These are phyloP conservation scores for Pseudotriccus pelzelni DNA, from an alignment of 2,797 vertebrate genomes.

Conservation along the genomic window DNA sequence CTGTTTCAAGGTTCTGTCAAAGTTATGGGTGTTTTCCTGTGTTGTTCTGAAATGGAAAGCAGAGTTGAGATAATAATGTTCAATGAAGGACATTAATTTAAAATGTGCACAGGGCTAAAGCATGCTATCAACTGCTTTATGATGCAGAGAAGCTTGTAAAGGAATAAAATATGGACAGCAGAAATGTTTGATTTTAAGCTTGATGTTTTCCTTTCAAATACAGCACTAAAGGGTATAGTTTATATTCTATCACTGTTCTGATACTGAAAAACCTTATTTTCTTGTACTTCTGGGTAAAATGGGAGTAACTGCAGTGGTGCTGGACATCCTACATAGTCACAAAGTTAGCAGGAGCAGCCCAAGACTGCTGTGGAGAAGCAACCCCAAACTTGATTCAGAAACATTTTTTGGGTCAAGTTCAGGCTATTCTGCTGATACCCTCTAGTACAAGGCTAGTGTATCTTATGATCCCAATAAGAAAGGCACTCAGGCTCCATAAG, in stretches of 20 bases:
- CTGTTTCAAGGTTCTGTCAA: not conserved
- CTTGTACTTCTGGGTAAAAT: not conserved
- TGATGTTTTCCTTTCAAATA: not conserved
- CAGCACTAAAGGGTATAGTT: not conserved
- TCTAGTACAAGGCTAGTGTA: not conserved
- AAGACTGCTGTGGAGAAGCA: not conserved
- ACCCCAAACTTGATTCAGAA: not conserved
- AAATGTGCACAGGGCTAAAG: not conserved
- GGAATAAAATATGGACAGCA: not conserved
- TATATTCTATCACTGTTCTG: not conserved
- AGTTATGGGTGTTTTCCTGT: not conserved
- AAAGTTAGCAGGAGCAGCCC: not conserved
- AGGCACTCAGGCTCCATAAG: not conserved
- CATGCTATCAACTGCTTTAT: not conserved
- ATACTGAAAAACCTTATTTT: not conserved
- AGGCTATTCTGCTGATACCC: not conserved
- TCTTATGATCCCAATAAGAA: not conserved
- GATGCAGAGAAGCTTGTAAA: not conserved
- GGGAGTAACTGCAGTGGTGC: not conserved
- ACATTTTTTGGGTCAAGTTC: not conserved
- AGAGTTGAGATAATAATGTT: not conserved
- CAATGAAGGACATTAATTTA: not conserved
- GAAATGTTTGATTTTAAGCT: not conserved
- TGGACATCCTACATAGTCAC: not conserved
- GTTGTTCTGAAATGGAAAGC: constrained; percentile 9